Base-by-base conservation (phyloP, 1,140 invertebrate genomes). In the Samia ricini region DNA sequence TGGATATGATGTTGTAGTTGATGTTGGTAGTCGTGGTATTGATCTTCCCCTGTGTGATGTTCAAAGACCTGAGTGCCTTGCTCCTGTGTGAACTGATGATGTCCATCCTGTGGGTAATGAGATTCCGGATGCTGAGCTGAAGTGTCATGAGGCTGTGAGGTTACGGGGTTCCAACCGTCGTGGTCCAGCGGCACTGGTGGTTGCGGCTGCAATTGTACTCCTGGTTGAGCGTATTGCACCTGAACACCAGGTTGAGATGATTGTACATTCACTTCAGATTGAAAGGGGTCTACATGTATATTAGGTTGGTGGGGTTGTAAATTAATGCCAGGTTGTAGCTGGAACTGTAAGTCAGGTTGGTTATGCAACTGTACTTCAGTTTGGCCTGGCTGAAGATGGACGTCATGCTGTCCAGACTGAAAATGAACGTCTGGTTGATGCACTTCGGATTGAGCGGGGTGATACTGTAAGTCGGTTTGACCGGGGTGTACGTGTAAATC, bases 1-100 rank as follows among this genome's bases (percentile, higher is more conserved):
- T 87, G 81, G 6, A 81, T 83, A 57, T 89, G 85, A 23, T 89
- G 82, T 29, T 88, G 83, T 42, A 88, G 58, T 56, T 88, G 81
- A 49, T 86, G 74, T 24, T 88, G 82, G 22, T 70, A 80, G 60
- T 85, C 79, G 48, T 85, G 71, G 57, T 81, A 78, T 59, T 88
- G 79, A 4, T 83, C 76, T 33, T 80, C 77, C 8, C 68, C 72
- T 0, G 74, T 76, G 55, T 89, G 83, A 2, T 89, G 83, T 54
- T 89, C 85, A 56, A 68, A 87, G 5, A 83, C 81, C 64, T 89
- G 86, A 19, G 72, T 77, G 0, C 79, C 87, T 66, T 84, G 83
- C 60, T 85, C 81, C 36, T 86, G 85, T 0, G 77, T 80, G 21
- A 87, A 82, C n/a, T 85, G 84, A 21, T 75, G 75, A 4, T 77